Evolutionary conservation across 2,888 invertebrate genomes (phyloP), one percentile per base, ranked within the genome.

Genomic region (Anodontia alba): DNA sequence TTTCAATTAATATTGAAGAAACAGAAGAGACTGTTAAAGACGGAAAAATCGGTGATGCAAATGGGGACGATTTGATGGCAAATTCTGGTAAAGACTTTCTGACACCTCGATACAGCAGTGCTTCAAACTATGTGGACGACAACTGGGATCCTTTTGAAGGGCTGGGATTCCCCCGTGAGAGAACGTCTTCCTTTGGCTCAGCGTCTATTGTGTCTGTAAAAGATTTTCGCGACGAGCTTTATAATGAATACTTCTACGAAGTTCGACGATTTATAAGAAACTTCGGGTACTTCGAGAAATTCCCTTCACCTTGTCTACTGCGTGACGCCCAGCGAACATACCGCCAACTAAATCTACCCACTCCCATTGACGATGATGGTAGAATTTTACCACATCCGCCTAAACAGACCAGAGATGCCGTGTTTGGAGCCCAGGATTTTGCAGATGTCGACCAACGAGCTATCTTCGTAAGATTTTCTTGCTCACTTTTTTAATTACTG

Each of bases 271-370:
- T 54, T 38, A 73, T 85, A 23, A 49, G 75, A 26, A 76, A 76
- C 42, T 74, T 78, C 54, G 85, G 85, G 26, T 80, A 80, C 69
- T 85, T 83, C 66, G 85, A 85, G 29, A 80, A 68, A 26, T 83
- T 85, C n/a, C 85, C 85, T 33, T 76, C 82, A 10, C 85, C 85
- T 8, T 69, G 23, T 15, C 26, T 69, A 10, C 43, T 46, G 7
- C 43, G 43, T 5, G 85, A 85, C 33, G 82, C 85, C 1, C 85
- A 85, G 69, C 51, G 70, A 29, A 72, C 73, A 0, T 85, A 85
- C 66, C 31, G 76, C 33, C 66, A 46, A 7, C 46, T 85, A 10
- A 80, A 81, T 31, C 26, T 83, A 15, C 74, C 82, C 10, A 66
- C 80, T 5, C 85, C 85, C 0, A 74, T 77, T 7, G 76, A 82